Percentiles rank a stretch among this genome's conserved stretches.
Evolutionary conservation across 2,888 invertebrate species (phyloP).

Genomic region (Pardosa pseudoannulata): DNA sequence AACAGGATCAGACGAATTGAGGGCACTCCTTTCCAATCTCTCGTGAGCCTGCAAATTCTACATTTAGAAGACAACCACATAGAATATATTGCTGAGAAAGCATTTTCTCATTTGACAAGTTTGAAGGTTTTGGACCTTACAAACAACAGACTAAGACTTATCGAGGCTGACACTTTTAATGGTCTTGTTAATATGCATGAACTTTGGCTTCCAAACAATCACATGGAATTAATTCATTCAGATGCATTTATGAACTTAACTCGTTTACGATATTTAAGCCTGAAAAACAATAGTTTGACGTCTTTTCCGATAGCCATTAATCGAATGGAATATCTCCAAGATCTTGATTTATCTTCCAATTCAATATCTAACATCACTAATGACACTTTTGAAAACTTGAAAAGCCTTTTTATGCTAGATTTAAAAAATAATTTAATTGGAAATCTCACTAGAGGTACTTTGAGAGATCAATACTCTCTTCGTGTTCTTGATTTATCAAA

Average conservation of each 20-base stretch:
- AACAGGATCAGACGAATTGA: slow-evolving; percentile 89
- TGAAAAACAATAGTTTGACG: slow-evolving; percentile 90
- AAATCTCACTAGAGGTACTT: slow-evolving; percentile 87
- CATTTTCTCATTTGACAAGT: slow-evolving; percentile 93
- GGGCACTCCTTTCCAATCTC: slow-evolving; percentile 89
- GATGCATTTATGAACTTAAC: slow-evolving; percentile 94
- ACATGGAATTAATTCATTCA: slow-evolving; percentile 89
- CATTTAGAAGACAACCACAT: slow-evolving; percentile 90
- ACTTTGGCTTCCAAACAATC: slow-evolving; percentile 89
- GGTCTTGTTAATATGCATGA: slow-evolving; percentile 91
- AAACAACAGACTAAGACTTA: slow-evolving; percentile 88
- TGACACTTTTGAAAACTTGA: slow-evolving; percentile 89
- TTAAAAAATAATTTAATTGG: slow-evolving; percentile 92
- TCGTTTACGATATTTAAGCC: slow-evolving; percentile 91
- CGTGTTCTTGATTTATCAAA: slow-evolving; percentile 87
- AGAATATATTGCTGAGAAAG: slow-evolving; percentile 89
- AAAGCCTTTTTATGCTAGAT: slow-evolving; percentile 90
- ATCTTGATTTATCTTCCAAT: slow-evolving; percentile 94
- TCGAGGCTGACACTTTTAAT: slow-evolving; percentile 91
- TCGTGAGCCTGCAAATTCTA: slow-evolving; percentile 90
- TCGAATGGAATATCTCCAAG: slow-evolving; percentile 89
- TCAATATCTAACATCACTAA: slow-evolving; percentile 88
- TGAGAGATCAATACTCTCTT: slow-evolving; percentile 86
- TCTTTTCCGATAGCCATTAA: slow-evolving; percentile 88
- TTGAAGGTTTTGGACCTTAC: slow-evolving; percentile 91